These are phyloP conservation scores for Cataglyphis altisquamis DNA, from an alignment of 2,888 invertebrate genomes.

Conservation along the genomic window DNA sequence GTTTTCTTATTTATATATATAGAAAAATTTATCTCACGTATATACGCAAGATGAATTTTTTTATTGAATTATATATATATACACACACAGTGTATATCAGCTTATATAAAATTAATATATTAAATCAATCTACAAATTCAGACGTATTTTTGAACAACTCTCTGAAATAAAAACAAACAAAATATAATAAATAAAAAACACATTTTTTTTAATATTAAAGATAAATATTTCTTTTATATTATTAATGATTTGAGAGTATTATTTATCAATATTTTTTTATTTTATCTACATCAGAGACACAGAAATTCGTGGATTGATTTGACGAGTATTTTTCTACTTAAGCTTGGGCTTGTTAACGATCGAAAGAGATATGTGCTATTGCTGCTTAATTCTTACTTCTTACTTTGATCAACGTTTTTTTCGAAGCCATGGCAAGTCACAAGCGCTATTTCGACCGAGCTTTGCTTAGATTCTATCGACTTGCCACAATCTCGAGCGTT, in stretches of 20 bases:
- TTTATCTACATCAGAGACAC: background rate
- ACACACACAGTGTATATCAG: too few relatives aligned
- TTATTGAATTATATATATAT: too few relatives aligned
- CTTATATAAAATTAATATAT: background rate
- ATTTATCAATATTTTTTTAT: background rate
- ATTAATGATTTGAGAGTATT: background rate
- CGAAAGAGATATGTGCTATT: background rate
- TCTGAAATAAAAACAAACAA: background rate
- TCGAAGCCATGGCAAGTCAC: constrained; percentile 3
- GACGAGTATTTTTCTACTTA: background rate
- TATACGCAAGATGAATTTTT: too few relatives aligned
- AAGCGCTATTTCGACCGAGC: constrained; percentile 72
- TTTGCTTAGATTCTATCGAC: constrained; percentile 68
- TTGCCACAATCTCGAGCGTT: constrained; percentile 9
- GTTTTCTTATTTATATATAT: background rate
- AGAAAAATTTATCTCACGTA: background rate
- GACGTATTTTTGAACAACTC: background rate
- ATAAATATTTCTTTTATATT: background rate
- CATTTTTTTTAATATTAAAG: background rate
- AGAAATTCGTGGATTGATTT: background rate
- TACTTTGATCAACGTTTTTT: constrained; percentile 18
- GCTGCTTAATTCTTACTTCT: constrained; percentile 12
- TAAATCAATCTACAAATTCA: background rate
- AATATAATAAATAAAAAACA: background rate
- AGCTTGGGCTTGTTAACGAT: background rate